Percentiles rank a stretch among this genome's conserved stretches.
phyloP scores from a whole-genome alignment of 2,888 invertebrate genomes.

The Leptogaster cylindrica region DNA sequence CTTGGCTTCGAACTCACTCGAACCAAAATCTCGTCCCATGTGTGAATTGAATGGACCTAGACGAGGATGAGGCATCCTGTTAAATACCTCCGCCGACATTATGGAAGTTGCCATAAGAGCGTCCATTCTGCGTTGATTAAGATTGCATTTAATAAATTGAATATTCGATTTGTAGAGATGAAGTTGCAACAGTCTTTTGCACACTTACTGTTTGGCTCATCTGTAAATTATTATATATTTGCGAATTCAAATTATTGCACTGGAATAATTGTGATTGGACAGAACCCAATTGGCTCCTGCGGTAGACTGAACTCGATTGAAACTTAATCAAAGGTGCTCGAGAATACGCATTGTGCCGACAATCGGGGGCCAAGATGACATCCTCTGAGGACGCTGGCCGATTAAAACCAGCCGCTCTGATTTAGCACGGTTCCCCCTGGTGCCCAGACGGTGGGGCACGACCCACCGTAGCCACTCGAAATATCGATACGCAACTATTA shows the following conservation, averaged over 20 bases:
- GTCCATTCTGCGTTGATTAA: not conserved
- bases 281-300: too few species aligned
- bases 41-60: constrained; percentile 1
- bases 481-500: constrained; percentile 41
- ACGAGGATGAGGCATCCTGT: not conserved
- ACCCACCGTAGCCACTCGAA: constrained; percentile 30
- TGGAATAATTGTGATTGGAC: too few species aligned
- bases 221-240: too few species aligned
- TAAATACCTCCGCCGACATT: not conserved
- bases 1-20: not conserved
- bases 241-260: too few species aligned
- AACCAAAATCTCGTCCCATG: not conserved
- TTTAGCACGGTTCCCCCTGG: constrained; percentile 12
- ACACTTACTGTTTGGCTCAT: too few species aligned
- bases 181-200: constrained; percentile 18
- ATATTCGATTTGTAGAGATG: constrained; percentile 28
- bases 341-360: constrained; percentile 22
- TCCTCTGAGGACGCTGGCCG: constrained; percentile 20
- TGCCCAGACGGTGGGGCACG: constrained; percentile 19
- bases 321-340: constrained; percentile 37
- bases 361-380: not conserved
- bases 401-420: constrained; percentile 29
- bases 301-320: too few species aligned
- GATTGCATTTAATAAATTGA: constrained; percentile 23
- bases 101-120: not conserved